Conservation (phyloP, 1,140 invertebrate genomes). For the Euglossa dilemma region DNA sequence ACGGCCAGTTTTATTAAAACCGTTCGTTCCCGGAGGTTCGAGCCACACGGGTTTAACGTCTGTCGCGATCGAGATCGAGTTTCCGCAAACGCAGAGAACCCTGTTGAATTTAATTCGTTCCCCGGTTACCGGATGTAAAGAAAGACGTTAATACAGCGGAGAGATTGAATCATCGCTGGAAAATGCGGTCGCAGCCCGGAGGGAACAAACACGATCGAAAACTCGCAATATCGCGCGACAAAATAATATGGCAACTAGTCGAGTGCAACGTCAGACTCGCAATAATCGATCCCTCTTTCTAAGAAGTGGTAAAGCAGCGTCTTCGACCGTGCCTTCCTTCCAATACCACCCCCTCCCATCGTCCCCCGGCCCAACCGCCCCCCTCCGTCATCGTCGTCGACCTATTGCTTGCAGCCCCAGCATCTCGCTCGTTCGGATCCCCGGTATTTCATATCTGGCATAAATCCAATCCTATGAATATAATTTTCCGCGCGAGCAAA, state of each 20-base stretch:
- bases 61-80: too few relatives aligned
- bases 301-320: constrained; percentile 44
- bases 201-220: not conserved
- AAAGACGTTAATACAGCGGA: not conserved
- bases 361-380: not conserved
- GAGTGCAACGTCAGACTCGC: constrained; percentile 49
- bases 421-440: constrained; percentile 42
- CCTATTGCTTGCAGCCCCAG: constrained; percentile 45
- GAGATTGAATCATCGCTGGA: too few relatives aligned
- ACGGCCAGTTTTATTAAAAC: not conserved
- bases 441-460: constrained; percentile 81
- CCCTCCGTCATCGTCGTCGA: constrained; percentile 12
- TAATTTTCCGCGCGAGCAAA: constrained; percentile 80
- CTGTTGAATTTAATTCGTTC: too few relatives aligned
- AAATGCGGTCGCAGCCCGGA: not conserved
- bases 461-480: constrained; percentile 82
- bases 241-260: constrained; percentile 57
- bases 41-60: too few relatives aligned
- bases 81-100: not conserved
- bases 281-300: constrained; percentile 61
- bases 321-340: constrained; percentile 27
- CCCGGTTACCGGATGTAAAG: too few relatives aligned
- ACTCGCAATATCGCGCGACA: constrained; percentile 33
- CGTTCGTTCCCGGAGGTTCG: not conserved
- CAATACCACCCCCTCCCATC: constrained; percentile 4